These are phyloP conservation scores for Phaonia tiefii DNA, from an alignment of 2,888 invertebrate species.

Conservation along the genomic window DNA sequence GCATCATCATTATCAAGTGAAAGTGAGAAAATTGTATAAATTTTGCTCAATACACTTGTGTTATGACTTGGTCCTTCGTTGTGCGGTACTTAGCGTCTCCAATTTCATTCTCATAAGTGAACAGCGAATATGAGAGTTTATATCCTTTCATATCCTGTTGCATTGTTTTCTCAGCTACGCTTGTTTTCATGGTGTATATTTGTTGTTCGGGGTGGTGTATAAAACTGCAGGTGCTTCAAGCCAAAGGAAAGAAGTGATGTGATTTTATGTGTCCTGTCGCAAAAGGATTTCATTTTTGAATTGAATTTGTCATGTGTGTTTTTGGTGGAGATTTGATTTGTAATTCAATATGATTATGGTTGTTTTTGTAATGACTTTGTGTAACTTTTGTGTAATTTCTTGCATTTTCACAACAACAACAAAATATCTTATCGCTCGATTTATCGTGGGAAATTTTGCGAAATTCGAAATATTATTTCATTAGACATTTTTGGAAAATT, in stretches of 20 bases:
- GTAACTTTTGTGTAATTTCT: slow-evolving; percentile 64
- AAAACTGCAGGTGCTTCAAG: slow-evolving; percentile 58
- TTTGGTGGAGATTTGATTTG: slow-evolving; percentile 37
- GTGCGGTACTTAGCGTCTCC: slow-evolving; percentile 46
- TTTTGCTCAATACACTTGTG: slow-evolving; percentile 63
- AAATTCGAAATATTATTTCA: neutral
- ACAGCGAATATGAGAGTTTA: slow-evolving; percentile 18
- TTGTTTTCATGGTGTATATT: slow-evolving; percentile 18
- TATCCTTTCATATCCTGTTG: slow-evolving; percentile 65
- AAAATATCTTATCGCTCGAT: slow-evolving; percentile 14
- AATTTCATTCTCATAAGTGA: slow-evolving; percentile 41
- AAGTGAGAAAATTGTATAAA: slow-evolving; percentile 74
- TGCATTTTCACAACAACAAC: too few species aligned
- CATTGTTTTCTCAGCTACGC: slow-evolving; percentile 55
- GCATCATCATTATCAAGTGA: slow-evolving; percentile 73
- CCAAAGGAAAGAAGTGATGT: slow-evolving; percentile 26
- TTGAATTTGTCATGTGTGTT: neutral
- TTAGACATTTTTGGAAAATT: neutral
- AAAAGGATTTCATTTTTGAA: slow-evolving; percentile 50
- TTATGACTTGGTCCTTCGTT: slow-evolving; percentile 4
- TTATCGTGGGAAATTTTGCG: slow-evolving; percentile 21
- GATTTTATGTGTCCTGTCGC: slow-evolving; percentile 41
- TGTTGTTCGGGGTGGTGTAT: neutral
- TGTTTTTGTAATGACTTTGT: slow-evolving; percentile 63
- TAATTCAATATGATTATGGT: slow-evolving; percentile 61